Percentiles rank a stretch among this genome's conserved stretches.
These are phyloP conservation scores for Hypothenemus hampei DNA, from an alignment of 1,140 invertebrate species.

Conservation along the genomic window DNA sequence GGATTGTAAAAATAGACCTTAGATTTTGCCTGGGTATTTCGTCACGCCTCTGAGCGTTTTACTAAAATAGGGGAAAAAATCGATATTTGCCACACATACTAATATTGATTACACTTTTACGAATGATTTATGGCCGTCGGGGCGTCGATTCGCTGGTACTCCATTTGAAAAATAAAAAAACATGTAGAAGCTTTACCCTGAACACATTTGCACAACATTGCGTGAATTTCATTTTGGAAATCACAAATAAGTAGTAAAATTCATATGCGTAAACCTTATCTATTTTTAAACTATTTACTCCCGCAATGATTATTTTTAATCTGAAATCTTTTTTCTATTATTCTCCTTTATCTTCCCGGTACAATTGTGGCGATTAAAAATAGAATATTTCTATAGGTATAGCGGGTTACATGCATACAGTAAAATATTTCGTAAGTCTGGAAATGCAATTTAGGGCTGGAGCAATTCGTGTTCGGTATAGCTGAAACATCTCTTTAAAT, in stretches of 20 bases:
- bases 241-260: not conserved
- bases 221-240: too few relatives aligned
- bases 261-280: not conserved
- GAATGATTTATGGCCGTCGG: slow-evolving; percentile 2
- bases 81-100: not conserved
- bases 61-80: not conserved
- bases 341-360: too few relatives aligned
- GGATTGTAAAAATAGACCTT: not conserved
- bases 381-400: too few relatives aligned
- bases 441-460: too few relatives aligned
- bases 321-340: too few relatives aligned
- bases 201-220: too few relatives aligned
- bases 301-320: slow-evolving; percentile 8
- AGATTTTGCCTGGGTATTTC: not conserved
- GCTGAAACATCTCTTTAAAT: too few relatives aligned
- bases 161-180: not conserved
- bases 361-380: too few relatives aligned
- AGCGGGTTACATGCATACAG: too few relatives aligned
- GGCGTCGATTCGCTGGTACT: not conserved
- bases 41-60: not conserved
- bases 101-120: not conserved
- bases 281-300: slow-evolving; percentile 13
- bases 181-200: not conserved
- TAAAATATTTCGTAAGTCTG: too few relatives aligned
- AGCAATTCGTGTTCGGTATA: too few relatives aligned